phyloP scores from a whole-genome alignment of 2,797 vertebrate species.

The Danionella dracula region DNA sequence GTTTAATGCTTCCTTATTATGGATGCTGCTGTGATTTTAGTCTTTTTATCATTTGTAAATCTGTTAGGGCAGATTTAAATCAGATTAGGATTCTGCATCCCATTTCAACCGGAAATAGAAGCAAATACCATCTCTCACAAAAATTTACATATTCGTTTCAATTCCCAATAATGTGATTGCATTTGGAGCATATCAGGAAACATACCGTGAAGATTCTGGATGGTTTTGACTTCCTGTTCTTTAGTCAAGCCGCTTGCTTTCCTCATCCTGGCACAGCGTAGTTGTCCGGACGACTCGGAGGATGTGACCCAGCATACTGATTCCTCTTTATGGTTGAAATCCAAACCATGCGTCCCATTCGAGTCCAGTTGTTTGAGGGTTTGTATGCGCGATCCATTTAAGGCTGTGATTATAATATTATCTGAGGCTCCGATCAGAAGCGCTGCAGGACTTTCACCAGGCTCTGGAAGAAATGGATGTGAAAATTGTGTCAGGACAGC shows the following conservation, averaged over 20 bases:
- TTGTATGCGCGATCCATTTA: conserved; percentile 81
- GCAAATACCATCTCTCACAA: too few species aligned
- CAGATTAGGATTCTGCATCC: too few species aligned
- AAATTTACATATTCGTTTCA: too few species aligned
- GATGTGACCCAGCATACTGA: conserved; percentile 85
- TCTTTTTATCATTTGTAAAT: too few species aligned
- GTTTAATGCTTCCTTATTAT: too few species aligned
- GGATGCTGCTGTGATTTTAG: too few species aligned
- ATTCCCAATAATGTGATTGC: too few species aligned
- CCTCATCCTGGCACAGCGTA: conserved; percentile 78
- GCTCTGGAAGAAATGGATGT: conserved; percentile 66
- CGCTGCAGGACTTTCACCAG: conserved; percentile 77
- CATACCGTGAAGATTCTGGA: conserved; percentile 83
- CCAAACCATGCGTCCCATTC: conserved; percentile 79
- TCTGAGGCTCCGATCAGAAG: conserved; percentile 80
- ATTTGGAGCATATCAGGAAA: too few species aligned
- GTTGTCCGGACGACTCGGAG: conserved; percentile 73
- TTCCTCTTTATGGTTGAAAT: conserved; percentile 81
- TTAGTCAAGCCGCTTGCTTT: conserved; percentile 72
- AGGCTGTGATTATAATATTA: conserved; percentile 73
- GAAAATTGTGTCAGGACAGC: conserved; percentile 32
- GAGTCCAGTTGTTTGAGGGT: conserved; percentile 67
- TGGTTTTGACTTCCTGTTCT: conserved; percentile 74
- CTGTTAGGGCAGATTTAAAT: too few species aligned
- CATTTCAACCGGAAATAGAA: too few species aligned